Base-by-base conservation (phyloP, 2,113 vertebrate genomes). In the Etia nguti region DNA sequence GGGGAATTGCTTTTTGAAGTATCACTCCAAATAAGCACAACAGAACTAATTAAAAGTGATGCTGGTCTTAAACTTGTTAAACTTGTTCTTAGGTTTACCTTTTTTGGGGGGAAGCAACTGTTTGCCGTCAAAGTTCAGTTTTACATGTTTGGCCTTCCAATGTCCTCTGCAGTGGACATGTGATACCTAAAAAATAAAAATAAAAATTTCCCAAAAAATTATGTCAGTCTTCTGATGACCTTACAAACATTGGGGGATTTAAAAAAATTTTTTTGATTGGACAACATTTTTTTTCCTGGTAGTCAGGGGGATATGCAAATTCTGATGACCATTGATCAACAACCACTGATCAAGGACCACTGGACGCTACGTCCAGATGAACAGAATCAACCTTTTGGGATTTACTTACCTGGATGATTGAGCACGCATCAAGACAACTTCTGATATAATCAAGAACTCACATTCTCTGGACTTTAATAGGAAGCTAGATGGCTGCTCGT, bases 181-280 rank as follows among this genome's bases (percentile, higher is more conserved):
- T 62, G 59, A 62, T 20, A 62, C 34, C 3, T 36, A 36, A 62
- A 62, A 1, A 62, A 0, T 62, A 20, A 36, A 34, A 62, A 36
- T 16, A n/a, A n/a, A n/a, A n/a, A n/a, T 4, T 0, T 0, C 2
- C 24, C 59, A 11, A 26, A 1, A 62, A 11, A 62, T 20, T 6
- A 1, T 62, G 34, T 2, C 59, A 62, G 59, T 11, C 59, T 62
- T 62, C 10, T 62, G 18, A 62, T 62, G 34, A 62, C 18, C 31
- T 62, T 36, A 6, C 59, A 62, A 60, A 34, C 16, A 60, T 6
- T 60, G 0, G 16, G 0, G 0, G 59, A 62, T 62, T 62, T 18
- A 20, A 60, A 60, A 60, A 55, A 55, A n/a, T n/a, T n/a, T n/a
- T n/a, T 22, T 22, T n/a, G 22, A 8, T 22, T 22, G n/a, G 52